phyloP scores from a whole-genome alignment of 2,888 invertebrate species.

The Tachina grossa region DNA sequence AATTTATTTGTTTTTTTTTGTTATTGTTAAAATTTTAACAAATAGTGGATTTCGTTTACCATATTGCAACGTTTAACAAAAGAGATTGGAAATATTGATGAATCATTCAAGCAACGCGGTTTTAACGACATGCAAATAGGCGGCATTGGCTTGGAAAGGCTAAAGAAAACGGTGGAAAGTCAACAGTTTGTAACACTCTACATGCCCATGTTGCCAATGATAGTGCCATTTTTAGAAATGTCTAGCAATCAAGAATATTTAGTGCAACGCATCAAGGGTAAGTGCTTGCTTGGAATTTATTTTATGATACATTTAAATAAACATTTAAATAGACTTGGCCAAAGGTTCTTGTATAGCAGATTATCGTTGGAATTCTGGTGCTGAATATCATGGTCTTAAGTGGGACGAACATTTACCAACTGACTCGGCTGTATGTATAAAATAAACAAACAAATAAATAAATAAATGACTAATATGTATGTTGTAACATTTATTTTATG shows the following conservation, averaged over 20 bases:
- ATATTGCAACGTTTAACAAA: slow-evolving; percentile 89
- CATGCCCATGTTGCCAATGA: slow-evolving; percentile 82
- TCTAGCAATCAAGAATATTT: slow-evolving; percentile 94
- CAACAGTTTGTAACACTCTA: slow-evolving; percentile 81
- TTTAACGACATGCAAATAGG: slow-evolving; percentile 87
- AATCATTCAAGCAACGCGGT: slow-evolving; percentile 87
- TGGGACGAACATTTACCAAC: slow-evolving; percentile 93
- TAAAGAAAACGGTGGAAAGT: slow-evolving; percentile 88
- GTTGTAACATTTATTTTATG: background rate
- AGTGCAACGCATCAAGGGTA: slow-evolving; percentile 88
- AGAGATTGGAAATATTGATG: slow-evolving; percentile 89
- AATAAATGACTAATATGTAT: background rate
- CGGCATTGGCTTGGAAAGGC: slow-evolving; percentile 87
- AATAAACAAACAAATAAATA: background rate
- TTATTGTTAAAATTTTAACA: slow-evolving; percentile 18
- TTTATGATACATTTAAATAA: background rate
- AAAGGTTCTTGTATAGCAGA: slow-evolving; percentile 94
- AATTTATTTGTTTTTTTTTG: background rate
- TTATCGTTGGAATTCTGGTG: slow-evolving; percentile 94
- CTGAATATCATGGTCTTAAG: slow-evolving; percentile 87
- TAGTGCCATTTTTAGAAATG: slow-evolving; percentile 92
- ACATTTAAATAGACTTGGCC: slow-evolving; percentile 67
- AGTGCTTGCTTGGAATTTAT: background rate
- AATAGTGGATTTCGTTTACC: slow-evolving; percentile 93
- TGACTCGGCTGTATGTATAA: slow-evolving; percentile 89